Conservation (phyloP, 1,140 invertebrate species). For the Melitaea cinxia region DNA sequence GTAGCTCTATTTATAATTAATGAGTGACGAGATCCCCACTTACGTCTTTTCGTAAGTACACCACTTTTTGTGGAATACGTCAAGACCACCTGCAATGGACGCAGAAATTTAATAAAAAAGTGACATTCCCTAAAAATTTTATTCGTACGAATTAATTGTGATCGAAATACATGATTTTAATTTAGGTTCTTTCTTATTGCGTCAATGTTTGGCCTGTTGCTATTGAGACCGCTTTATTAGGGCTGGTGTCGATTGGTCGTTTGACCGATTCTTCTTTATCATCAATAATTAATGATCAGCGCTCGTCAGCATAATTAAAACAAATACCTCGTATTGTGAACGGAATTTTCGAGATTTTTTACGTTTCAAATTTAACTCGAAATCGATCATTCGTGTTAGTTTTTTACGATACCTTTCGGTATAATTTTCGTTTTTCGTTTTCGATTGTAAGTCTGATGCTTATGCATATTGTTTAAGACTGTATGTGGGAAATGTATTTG, state of each 20-base stretch:
- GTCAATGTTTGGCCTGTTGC: conserved; percentile 32
- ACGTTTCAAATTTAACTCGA: not conserved
- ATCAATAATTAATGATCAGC: conserved; percentile 63
- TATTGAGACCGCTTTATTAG: conserved; percentile 58
- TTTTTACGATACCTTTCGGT: conserved; percentile 38
- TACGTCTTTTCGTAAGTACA: not conserved
- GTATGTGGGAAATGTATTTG: too few relatives aligned
- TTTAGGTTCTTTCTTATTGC: conserved; percentile 3
- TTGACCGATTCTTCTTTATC: conserved; percentile 45
- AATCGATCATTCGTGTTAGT: not conserved
- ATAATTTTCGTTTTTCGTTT: not conserved
- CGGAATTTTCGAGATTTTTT: conserved; percentile 19
- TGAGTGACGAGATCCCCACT: conserved; percentile 9
- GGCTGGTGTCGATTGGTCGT: conserved; percentile 56
- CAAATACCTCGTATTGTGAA: conserved; percentile 37
- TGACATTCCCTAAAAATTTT: conserved; percentile 18
- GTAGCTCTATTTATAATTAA: conserved; percentile 10
- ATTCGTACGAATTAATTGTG: conserved; percentile 17
- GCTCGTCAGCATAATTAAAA: conserved; percentile 40
- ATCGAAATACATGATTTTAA: conserved; percentile 14
- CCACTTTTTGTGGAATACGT: conserved; percentile 8
- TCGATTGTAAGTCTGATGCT: too few relatives aligned
- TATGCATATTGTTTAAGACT: not conserved
- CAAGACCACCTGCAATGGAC: conserved; percentile 11
- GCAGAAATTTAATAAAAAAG: conserved; percentile 4